These are phyloP conservation scores for Montipora capricornis DNA, from an alignment of 64 coral and sea anemone species.

Conservation along the genomic window DNA sequence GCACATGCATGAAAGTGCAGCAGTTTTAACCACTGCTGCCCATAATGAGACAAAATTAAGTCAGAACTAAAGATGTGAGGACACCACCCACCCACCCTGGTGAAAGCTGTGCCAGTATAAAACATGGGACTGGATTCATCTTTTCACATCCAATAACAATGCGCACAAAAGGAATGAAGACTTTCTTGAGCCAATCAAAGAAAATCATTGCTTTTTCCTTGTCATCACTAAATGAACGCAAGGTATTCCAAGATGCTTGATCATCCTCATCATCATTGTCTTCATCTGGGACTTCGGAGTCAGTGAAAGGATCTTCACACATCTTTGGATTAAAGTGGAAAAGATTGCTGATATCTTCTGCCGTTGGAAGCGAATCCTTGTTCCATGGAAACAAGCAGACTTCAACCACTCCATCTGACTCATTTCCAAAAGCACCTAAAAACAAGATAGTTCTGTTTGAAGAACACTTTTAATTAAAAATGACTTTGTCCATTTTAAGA, in stretches of 20 bases:
- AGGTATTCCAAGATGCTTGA: neutral
- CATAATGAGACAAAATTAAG: neutral
- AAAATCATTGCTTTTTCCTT: neutral
- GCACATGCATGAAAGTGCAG: neutral
- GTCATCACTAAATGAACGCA: constrained; percentile 2
- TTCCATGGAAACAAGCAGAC: constrained; percentile 70
- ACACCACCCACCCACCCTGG: constrained; percentile 85
- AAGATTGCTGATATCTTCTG: constrained; percentile 16
- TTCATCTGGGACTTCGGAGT: neutral
- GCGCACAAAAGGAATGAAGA: constrained; percentile 54
- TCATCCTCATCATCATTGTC: neutral
- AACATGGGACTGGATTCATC: constrained; percentile 63
- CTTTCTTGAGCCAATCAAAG: constrained; percentile 50
- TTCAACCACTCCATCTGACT: constrained; percentile 43
- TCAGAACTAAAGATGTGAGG: constrained; percentile 41
- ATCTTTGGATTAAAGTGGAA: constrained; percentile 67
- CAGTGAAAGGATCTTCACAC: neutral
- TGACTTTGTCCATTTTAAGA: too few species aligned
- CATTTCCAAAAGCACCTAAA: constrained; percentile 52
- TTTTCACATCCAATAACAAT: constrained; percentile 41
- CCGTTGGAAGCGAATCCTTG: constrained; percentile 40
- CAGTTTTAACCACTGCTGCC: neutral
- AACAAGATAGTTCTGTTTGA: too few species aligned
- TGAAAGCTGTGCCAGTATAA: constrained; percentile 65
- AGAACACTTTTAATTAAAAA: too few species aligned